phyloP scores from a whole-genome alignment of 2,797 vertebrate genomes.

The Otolemur crassicaudatus region DNA sequence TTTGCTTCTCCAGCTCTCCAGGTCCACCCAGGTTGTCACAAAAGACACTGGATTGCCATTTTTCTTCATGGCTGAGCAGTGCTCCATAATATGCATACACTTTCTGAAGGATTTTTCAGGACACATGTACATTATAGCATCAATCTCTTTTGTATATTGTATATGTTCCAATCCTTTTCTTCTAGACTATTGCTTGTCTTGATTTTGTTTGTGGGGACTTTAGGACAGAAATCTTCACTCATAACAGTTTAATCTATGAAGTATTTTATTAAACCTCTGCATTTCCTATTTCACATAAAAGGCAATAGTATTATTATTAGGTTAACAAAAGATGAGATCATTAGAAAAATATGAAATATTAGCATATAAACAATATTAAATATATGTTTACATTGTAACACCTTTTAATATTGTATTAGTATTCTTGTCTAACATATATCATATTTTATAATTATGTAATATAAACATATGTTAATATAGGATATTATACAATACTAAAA shows the following conservation, averaged over 20 bases:
- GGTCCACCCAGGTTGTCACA: no score
- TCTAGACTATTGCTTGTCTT: background rate
- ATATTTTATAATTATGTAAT: background rate
- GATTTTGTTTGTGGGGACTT: background rate
- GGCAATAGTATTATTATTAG: background rate
- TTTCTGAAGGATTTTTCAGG: background rate
- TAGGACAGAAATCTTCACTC: background rate
- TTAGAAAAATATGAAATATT: background rate
- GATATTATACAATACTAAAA: background rate
- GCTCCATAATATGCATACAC: no score
- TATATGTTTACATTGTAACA: background rate
- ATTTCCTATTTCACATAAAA: background rate
- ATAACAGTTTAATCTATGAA: background rate
- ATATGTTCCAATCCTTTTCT: background rate
- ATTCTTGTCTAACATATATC: background rate
- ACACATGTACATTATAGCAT: background rate
- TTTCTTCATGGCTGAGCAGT: no score
- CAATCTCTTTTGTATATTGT: background rate
- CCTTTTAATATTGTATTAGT: background rate
- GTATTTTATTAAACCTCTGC: background rate
- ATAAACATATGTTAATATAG: background rate
- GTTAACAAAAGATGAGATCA: background rate
- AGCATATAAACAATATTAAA: background rate
- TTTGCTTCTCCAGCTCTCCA: no score
- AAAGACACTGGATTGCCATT: no score